These are phyloP conservation scores for Aelia acuminata DNA, from an alignment of 2,888 invertebrate species.

Conservation along the genomic window DNA sequence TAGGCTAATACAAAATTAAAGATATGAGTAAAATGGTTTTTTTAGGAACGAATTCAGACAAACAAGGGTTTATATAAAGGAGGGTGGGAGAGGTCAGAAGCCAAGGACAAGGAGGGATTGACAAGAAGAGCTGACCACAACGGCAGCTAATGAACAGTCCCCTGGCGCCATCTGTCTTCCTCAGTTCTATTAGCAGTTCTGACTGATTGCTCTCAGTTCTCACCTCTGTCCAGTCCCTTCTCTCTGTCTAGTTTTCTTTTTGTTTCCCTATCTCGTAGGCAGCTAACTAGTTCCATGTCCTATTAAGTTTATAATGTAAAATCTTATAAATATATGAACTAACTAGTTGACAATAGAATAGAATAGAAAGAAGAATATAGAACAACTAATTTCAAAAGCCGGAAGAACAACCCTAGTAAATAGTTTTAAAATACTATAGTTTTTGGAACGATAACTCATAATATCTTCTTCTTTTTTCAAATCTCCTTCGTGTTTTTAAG, in stretches of 20 bases:
- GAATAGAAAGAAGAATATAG: no score
- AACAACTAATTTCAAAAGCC: no score
- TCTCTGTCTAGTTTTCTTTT: background rate
- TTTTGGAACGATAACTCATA: no score
- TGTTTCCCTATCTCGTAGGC: no score
- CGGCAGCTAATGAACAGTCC: background rate
- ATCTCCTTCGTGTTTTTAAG: no score
- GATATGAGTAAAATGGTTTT: background rate
- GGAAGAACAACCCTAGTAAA: no score
- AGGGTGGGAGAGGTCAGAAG: background rate
- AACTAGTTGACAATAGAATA: no score
- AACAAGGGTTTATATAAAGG: background rate
- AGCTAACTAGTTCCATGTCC: background rate
- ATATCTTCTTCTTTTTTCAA: no score
- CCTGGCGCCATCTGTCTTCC: background rate
- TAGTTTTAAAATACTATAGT: no score
- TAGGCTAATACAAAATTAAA: no score
- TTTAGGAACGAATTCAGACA: background rate
- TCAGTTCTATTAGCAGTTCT: background rate
- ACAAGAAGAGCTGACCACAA: slow-evolving; percentile 2
- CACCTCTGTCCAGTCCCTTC: background rate
- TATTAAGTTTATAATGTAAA: no score
- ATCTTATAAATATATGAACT: no score
- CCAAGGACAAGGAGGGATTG: background rate
- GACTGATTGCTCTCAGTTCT: background rate